A percentile compares a stretch with the other conserved stretches of the same genome.
Evolutionary conservation across 2,888 invertebrate species (phyloP).

Genomic region (Cryptops parisi): DNA sequence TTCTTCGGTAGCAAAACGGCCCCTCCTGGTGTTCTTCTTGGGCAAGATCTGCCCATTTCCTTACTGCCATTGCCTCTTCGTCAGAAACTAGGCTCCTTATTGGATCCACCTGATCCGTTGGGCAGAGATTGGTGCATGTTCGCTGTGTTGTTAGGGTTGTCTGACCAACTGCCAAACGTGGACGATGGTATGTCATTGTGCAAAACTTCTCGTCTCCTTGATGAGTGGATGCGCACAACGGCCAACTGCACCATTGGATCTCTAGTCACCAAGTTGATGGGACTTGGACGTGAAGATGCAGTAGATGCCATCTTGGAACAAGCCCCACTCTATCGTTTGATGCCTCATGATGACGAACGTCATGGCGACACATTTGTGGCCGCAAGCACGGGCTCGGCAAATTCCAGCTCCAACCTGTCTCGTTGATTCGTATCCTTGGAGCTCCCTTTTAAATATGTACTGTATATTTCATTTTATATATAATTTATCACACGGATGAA

Average conservation of each 20-base stretch:
- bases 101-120: constrained; percentile 39
- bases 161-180: constrained; percentile 39
- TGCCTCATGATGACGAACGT: constrained; percentile 19
- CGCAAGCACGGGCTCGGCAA: constrained; percentile 16
- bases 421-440: constrained; percentile 13
- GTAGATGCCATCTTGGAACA: constrained; percentile 43
- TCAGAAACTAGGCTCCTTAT: constrained; percentile 33
- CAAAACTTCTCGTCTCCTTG: constrained; percentile 31
- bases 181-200: constrained; percentile 28
- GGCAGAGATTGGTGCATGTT: constrained; percentile 43
- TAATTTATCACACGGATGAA: no score
- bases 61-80: constrained; percentile 45
- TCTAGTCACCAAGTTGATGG: constrained; percentile 42
- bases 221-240: constrained; percentile 36
- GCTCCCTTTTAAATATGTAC: no score
- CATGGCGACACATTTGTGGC: constrained; percentile 7
- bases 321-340: constrained; percentile 36
- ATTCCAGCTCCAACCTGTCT: constrained; percentile 18
- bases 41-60: constrained; percentile 44
- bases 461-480: no score
- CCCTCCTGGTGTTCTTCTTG: constrained; percentile 34
- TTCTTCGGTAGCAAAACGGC: constrained; percentile 43
- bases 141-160: constrained; percentile 38
- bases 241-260: constrained; percentile 36
- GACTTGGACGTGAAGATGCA: constrained; percentile 45